phyloP scores from a whole-genome alignment of 2,888 invertebrate genomes.

The Noctua fimbriata region DNA sequence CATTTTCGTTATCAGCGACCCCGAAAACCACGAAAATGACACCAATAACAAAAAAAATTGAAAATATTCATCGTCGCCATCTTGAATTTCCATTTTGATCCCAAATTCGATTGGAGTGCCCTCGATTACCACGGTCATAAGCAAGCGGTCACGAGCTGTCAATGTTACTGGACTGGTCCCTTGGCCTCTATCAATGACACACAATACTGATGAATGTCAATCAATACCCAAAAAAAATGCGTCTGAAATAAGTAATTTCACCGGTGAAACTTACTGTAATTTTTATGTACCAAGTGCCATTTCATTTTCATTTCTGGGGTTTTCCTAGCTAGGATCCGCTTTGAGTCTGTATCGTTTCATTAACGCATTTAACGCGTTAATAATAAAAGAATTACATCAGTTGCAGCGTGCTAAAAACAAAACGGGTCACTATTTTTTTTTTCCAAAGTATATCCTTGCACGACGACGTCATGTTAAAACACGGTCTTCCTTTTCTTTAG shows the following conservation, averaged over 20 bases:
- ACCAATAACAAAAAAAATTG: too few relatives aligned
- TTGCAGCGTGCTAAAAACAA: conserved; percentile 7
- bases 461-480: neutral
- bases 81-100: too few relatives aligned
- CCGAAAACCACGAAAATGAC: too few relatives aligned
- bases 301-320: neutral
- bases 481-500: neutral
- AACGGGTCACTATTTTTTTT: neutral
- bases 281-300: conserved; percentile 18
- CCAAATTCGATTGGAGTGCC: too few relatives aligned
- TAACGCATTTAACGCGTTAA: conserved; percentile 23
- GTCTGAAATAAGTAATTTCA: conserved; percentile 4
- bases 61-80: too few relatives aligned
- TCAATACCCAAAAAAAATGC: neutral
- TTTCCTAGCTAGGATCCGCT: neutral
- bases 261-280: neutral
- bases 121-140: too few relatives aligned
- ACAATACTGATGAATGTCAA: neutral
- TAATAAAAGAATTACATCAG: conserved; percentile 10
- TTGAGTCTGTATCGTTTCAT: conserved; percentile 11
- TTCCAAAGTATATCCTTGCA: neutral
- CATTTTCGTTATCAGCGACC: too few relatives aligned
- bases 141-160: too few relatives aligned
- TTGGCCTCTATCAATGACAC: neutral
- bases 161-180: too few relatives aligned